These are phyloP conservation scores for Nowickia ferox DNA, from an alignment of 2,888 invertebrate species.

Conservation along the genomic window DNA sequence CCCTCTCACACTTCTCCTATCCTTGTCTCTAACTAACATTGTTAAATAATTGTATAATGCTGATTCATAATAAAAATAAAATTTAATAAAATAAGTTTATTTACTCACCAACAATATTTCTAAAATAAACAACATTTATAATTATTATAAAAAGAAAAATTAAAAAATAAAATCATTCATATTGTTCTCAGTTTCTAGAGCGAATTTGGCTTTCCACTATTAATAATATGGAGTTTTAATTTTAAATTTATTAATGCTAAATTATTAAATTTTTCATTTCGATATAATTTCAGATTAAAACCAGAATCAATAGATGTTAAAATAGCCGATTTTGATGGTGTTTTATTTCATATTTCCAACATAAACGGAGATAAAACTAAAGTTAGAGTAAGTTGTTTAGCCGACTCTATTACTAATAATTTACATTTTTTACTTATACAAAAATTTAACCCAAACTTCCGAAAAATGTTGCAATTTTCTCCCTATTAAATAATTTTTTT, in stretches of 20 bases:
- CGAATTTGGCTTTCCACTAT: too few species aligned
- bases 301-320: slow-evolving; percentile 97
- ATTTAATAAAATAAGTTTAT: too few species aligned
- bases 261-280: background rate
- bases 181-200: too few species aligned
- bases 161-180: too few species aligned
- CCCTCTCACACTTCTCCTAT: too few species aligned
- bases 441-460: background rate
- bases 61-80: too few species aligned
- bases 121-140: too few species aligned
- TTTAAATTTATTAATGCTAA: background rate
- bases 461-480: background rate
- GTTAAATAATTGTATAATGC: too few species aligned
- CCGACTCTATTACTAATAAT: background rate
- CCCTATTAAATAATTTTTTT: background rate
- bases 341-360: slow-evolving; percentile 98
- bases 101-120: too few species aligned
- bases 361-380: slow-evolving; percentile 97
- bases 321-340: slow-evolving; percentile 99
- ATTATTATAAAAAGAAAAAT: too few species aligned
- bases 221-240: background rate
- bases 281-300: slow-evolving; percentile 85
- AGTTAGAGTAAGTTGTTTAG: slow-evolving; percentile 91
- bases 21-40: too few species aligned
- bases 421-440: background rate